These are phyloP conservation scores for Oryzias sinensis DNA, from an alignment of 2,797 vertebrate species.

Conservation along the genomic window DNA sequence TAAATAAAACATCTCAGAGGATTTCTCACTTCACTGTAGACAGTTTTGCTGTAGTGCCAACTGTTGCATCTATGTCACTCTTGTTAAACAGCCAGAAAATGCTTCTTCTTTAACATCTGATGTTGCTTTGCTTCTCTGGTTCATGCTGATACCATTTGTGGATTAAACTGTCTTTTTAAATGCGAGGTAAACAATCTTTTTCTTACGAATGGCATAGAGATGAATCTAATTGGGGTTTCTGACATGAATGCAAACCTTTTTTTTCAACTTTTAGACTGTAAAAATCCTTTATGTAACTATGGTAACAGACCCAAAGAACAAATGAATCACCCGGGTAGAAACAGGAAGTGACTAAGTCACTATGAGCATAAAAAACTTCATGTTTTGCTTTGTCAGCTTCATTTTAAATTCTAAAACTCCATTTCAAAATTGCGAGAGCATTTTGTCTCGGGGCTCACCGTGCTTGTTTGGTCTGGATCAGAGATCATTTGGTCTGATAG, in stretches of 20 bases:
- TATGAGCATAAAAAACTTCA: background rate
- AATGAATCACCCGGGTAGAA: slow-evolving; percentile 16
- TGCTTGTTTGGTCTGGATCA: no score
- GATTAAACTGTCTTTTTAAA: no score
- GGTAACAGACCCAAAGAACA: slow-evolving; percentile 16
- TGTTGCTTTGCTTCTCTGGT: background rate
- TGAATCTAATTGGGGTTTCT: background rate
- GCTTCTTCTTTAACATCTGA: slow-evolving; percentile 5
- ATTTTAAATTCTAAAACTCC: no score
- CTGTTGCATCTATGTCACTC: slow-evolving; percentile 14
- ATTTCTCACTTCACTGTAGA: slow-evolving; percentile 40
- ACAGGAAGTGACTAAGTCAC: slow-evolving; percentile 18
- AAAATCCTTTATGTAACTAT: slow-evolving; percentile 15
- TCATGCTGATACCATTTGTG: no score
- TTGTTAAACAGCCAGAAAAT: slow-evolving; percentile 26
- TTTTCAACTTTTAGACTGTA: slow-evolving; percentile 23
- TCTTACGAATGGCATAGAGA: background rate
- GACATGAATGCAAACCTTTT: background rate
- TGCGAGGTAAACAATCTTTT: no score
- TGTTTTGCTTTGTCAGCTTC: background rate
- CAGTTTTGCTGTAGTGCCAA: slow-evolving; percentile 36
- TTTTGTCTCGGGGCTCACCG: no score
- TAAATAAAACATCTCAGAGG: slow-evolving; percentile 44
- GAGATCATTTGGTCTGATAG: no score
- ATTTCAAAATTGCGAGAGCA: no score